Evolutionary conservation across 1,140 invertebrate species (phyloP).

Genomic region (Euwallacea similis): DNA sequence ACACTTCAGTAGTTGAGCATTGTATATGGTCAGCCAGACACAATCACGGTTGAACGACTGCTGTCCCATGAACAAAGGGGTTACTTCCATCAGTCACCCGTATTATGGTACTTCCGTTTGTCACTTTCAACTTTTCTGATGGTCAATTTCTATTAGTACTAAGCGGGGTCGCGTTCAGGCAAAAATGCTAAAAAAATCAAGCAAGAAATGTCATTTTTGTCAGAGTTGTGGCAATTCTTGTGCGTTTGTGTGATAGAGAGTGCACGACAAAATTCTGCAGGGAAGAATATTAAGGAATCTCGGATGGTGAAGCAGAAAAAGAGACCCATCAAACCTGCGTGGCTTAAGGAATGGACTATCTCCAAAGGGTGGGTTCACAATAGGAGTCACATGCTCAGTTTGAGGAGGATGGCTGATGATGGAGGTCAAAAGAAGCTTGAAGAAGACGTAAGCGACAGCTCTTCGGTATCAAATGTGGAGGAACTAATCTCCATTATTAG

Average conservation of each 20-base stretch:
- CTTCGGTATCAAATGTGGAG: constrained; percentile 45
- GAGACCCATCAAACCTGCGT: constrained; percentile 46
- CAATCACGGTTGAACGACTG: constrained; percentile 11
- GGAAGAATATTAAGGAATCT: not conserved
- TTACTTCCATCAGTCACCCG: constrained; percentile 16
- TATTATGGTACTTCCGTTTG: constrained; percentile 23
- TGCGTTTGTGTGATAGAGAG: too few relatives aligned
- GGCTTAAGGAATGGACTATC: constrained; percentile 54
- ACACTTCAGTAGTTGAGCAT: not conserved
- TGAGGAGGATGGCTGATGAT: constrained; percentile 25
- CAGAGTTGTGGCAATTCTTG: not conserved
- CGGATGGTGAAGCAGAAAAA: constrained; percentile 25
- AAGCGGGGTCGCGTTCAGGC: not conserved
- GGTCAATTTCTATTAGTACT: not conserved
- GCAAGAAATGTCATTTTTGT: not conserved
- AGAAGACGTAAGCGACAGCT: constrained; percentile 37
- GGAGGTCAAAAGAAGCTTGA: not conserved
- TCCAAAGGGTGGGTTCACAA: constrained; percentile 54
- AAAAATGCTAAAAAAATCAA: not conserved
- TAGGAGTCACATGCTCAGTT: constrained; percentile 45
- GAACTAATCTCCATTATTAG: constrained; percentile 45
- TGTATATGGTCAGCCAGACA: constrained; percentile 3
- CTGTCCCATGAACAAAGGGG: constrained; percentile 19
- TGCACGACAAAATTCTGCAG: too few relatives aligned
- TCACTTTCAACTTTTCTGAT: not conserved